Evolutionary conservation across 2,888 invertebrate species (phyloP), one percentile per base, ranked within the genome.

Genomic region (Chrysolina americana): DNA sequence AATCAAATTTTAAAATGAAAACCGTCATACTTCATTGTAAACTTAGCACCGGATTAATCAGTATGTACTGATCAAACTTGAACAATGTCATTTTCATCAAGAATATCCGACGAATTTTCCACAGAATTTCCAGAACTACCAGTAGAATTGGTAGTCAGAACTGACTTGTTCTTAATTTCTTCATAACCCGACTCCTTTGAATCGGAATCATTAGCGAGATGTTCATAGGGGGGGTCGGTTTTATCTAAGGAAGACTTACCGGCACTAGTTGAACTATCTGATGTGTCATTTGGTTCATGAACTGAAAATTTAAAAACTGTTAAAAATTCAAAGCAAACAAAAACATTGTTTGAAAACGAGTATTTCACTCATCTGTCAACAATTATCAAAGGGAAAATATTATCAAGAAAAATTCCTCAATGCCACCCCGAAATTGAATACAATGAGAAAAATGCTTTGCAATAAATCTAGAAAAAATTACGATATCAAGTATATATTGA

Each of bases 61-160:
- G 59, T 36, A 59, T 13, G 15, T 36, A 59, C 59, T 36, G 59
- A 59, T 74, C 69, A 85, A 72, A 85, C 85, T 75, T 85, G 83
- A 76, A 85, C 83, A 74, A 85, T 83, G 15, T 77, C 82, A 75
- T 85, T 80, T 70, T 85, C 85, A 66, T 85, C 84, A 66, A 83
- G 81, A 72, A 84, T 76, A 77, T 83, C 75, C 36, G 73, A 80
- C 68, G 65, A 74, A 79, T 78, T 28, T 76, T 73, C 73, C 56
- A 77, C 62, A 23, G 77, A 77, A 69, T 78, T 78, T 36, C 78
- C 76, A 50, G 76, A 77, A 68, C 75, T 79, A 53, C 77, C 76
- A 15, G 78, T 74, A 41, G 81, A 80, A 65, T 80, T 80, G 1
- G 81, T 78, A 76, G 78, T 79, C 68, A 79, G 59, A 21, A 56